Evolutionary conservation across 2,888 invertebrate species (phyloP), one percentile per base, ranked within the genome.

Genomic region (Pecten maximus): DNA sequence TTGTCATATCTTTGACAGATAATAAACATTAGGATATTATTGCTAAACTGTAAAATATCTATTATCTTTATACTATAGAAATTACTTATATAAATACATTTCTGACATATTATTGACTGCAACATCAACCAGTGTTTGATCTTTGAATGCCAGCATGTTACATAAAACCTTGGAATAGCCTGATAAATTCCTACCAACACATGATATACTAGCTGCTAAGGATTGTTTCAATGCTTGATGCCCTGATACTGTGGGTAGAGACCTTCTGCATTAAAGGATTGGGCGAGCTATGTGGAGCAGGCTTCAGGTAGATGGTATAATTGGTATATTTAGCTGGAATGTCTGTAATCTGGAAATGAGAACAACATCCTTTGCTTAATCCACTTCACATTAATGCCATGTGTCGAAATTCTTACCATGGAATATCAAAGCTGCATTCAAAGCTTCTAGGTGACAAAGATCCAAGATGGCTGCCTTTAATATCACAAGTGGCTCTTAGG

Each of bases 391-490:
- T 74, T 74, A 23, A 74, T 74, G 28, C 74, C 74, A 74, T 74
- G 74, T 74, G 74, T 74, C 74, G 35, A 74, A 74, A 74, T 74
- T 74, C 74, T 74, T 74, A 10, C 74, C 74, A 74, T 74, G 74
- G 28, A 74, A 35, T 74, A 74, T 74, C 74, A 74, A 74, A 74
- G 74, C 28, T 74, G 74, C 35, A 74, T 74, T 74, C 74, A 74
- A 74, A 74, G 74, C 74, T 74, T 74, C 28, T 74, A 12, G 19
- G 74, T 74, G 74, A 74, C 74, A 74, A 35, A 74, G 74, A 74
- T 74, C 74, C 74, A 74, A 74, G 74, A 74, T 74, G 74, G 74
- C 74, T 74, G 74, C 74, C 28, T 74, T 74, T 74, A 74, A 74
- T 74, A 74, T 35, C 16, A 74, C 74, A 74, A 74, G 74, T 35